Percentiles rank a stretch among this genome's conserved stretches.
These are phyloP conservation scores for Odontomachus brunneus DNA, from an alignment of 1,140 invertebrate genomes.

Conservation along the genomic window DNA sequence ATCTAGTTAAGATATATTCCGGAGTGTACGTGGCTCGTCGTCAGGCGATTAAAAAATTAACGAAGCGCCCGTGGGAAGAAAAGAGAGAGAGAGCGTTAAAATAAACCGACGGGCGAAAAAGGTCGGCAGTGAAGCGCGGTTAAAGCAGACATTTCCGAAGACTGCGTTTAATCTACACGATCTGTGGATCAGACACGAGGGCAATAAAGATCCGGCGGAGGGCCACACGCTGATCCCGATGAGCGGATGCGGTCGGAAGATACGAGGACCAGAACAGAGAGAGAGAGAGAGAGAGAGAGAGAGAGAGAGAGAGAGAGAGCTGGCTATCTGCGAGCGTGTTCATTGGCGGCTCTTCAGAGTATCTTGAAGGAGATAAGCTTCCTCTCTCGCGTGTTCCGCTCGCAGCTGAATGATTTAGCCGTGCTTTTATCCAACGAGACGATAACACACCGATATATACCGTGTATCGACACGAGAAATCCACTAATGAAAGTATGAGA, in stretches of 20 bases:
- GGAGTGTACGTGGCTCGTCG: not conserved
- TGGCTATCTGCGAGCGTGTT: not conserved
- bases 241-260: conserved; percentile 10
- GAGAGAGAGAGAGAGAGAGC: no score
- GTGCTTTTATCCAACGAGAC: not conserved
- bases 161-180: conserved; percentile 34
- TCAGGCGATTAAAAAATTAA: conserved; percentile 6
- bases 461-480: not conserved
- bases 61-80: not conserved
- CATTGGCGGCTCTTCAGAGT: not conserved
- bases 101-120: not conserved
- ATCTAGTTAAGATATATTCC: no score
- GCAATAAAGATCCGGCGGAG: not conserved
- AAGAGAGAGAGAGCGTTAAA: not conserved
- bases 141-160: conserved; percentile 28
- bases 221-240: conserved; percentile 1
- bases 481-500: not conserved
- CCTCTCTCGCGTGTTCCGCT: not conserved
- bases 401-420: conserved; percentile 8
- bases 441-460: not conserved
- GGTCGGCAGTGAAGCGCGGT: not conserved
- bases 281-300: no score
- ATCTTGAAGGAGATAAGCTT: conserved; percentile 2
- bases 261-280: conserved; percentile 23
- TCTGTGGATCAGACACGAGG: conserved; percentile 13